A percentile compares a stretch with the other conserved stretches of the same genome.
Conservation (phyloP, 2,797 vertebrate species). For the Anisognathus igniventris region DNA sequence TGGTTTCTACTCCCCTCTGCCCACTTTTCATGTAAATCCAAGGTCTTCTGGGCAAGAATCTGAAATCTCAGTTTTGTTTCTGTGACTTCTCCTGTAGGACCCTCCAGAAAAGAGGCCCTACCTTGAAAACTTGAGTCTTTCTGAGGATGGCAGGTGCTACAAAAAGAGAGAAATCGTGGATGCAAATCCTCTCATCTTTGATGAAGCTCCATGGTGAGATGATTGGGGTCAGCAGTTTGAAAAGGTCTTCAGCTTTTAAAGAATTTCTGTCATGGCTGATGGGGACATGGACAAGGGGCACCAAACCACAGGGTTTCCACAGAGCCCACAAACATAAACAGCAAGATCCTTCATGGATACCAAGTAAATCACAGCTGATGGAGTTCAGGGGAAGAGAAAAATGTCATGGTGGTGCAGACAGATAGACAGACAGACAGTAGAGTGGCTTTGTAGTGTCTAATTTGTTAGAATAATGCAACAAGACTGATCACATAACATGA, state of each 20-base stretch:
- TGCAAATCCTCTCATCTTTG: not conserved
- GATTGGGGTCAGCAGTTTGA: not conserved
- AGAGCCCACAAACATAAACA: not conserved
- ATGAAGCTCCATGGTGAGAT: not conserved
- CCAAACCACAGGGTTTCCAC: not conserved
- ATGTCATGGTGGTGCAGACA: not conserved
- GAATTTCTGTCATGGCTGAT: not conserved
- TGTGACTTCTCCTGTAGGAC: not conserved
- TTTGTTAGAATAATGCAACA: conserved; percentile 41
- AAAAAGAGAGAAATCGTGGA: not conserved
- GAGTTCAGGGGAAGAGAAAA: not conserved
- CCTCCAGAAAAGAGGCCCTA: not conserved
- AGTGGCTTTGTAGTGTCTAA: not conserved
- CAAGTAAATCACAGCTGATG: not conserved
- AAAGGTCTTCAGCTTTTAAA: not conserved
- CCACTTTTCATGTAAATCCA: not conserved
- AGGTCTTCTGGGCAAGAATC: not conserved
- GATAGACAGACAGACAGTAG: not conserved
- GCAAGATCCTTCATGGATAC: not conserved
- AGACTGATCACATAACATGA: conserved; percentile 13
- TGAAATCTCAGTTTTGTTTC: not conserved
- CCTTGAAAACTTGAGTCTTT: not conserved
- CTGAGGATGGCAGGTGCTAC: not conserved
- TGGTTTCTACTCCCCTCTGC: not conserved
- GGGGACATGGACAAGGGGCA: not conserved